phyloP scores from a whole-genome alignment of 2,113 vertebrate species.

The Ornithorhynchus anatinus region DNA sequence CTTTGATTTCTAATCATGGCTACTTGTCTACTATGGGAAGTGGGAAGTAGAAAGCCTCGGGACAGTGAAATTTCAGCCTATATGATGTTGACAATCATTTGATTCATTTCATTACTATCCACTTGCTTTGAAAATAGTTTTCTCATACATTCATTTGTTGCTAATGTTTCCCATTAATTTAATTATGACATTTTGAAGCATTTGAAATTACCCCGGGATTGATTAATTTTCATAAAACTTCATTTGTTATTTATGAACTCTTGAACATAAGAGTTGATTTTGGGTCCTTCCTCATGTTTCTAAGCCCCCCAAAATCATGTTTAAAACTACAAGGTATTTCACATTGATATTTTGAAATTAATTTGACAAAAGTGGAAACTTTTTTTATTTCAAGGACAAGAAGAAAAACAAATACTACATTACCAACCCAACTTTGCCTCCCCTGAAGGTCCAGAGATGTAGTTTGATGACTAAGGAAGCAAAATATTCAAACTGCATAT shows the following conservation, averaged over 20 bases:
- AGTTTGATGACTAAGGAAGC: too few relatives aligned
- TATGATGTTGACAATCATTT: background rate
- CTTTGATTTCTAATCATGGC: background rate
- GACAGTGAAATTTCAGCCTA: background rate
- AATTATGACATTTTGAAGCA: background rate
- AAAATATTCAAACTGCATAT: too few relatives aligned
- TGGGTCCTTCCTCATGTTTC: slow-evolving; percentile 3
- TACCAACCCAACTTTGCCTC: too few relatives aligned
- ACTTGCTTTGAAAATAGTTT: background rate
- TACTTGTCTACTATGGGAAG: background rate
- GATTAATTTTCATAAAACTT: slow-evolving; percentile 6
- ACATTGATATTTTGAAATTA: background rate
- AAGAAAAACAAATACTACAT: too few relatives aligned
- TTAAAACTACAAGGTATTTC: slow-evolving; percentile 5
- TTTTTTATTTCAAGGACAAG: too few relatives aligned
- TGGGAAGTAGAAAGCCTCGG: background rate
- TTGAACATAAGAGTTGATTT: background rate
- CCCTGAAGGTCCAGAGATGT: too few relatives aligned
- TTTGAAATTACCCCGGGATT: background rate
- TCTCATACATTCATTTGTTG: background rate
- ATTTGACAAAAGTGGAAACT: background rate
- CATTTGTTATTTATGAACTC: background rate
- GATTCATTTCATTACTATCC: background rate
- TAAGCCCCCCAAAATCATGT: background rate
- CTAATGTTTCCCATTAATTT: background rate